Conservation (phyloP, 2,888 invertebrate species). For the Cataglyphis livida region DNA sequence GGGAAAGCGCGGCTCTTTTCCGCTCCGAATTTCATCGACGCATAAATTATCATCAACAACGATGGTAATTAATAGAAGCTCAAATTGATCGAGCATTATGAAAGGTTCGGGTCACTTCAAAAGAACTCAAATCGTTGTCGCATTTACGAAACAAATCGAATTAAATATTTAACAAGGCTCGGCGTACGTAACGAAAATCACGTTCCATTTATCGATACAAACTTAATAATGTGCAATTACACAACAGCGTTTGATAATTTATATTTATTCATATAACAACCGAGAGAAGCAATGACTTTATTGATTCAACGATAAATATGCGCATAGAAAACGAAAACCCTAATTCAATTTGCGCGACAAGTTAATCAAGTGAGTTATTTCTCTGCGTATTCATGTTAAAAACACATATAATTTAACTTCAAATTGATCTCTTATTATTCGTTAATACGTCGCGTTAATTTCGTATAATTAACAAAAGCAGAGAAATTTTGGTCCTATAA, state of each 20-base stretch:
- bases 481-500: neutral
- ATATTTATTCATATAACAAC: constrained; percentile 25
- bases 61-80: constrained; percentile 44
- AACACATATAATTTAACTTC: neutral
- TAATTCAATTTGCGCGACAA: neutral
- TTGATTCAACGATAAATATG: neutral
- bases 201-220: constrained; percentile 16
- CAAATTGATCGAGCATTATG: constrained; percentile 28
- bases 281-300: constrained; percentile 21
- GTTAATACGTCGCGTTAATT: neutral
- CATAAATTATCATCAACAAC: constrained; percentile 52
- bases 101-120: constrained; percentile 36
- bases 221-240: constrained; percentile 35
- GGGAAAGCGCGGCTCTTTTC: constrained; percentile 5
- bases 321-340: neutral
- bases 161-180: constrained; percentile 37
- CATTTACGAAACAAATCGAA: constrained; percentile 39
- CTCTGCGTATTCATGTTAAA: neutral
- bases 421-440: neutral
- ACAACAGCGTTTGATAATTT: constrained; percentile 38
- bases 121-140: constrained; percentile 42
- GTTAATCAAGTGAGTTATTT: constrained; percentile 7
- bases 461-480: neutral
- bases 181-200: constrained; percentile 32
- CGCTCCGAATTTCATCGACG: constrained; percentile 35